Percentiles rank a stretch among this genome's conserved stretches.
These are phyloP conservation scores for Apostichopus parvimensis DNA, from an alignment of 35 echinoderm and acorn worm species.

Conservation along the genomic window DNA sequence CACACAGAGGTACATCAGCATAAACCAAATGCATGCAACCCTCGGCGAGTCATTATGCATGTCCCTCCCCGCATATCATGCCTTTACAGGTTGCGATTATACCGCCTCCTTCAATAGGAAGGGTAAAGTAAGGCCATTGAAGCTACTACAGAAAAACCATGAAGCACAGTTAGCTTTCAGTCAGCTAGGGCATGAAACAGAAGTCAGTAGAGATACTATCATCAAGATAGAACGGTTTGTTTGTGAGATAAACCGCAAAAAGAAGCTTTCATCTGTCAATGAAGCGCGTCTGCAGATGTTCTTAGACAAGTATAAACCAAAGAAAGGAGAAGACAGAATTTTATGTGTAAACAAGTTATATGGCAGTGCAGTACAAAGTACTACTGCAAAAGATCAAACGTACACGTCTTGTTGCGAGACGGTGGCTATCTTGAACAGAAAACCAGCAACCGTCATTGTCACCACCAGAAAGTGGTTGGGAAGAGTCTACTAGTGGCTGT, in stretches of 20 bases:
- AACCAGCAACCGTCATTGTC: not conserved
- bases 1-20: constrained; percentile 42
- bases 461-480: constrained; percentile 2
- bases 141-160: constrained; percentile 52
- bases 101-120: constrained; percentile 48
- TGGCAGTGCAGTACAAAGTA: constrained; percentile 4
- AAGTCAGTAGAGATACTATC: constrained; percentile 12
- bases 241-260: constrained; percentile 21
- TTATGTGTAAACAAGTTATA: not conserved
- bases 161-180: constrained; percentile 46
- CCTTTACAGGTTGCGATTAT: constrained; percentile 56
- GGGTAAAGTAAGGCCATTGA: constrained; percentile 49
- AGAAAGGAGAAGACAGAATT: constrained; percentile 9
- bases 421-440: constrained; percentile 20
- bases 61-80: constrained; percentile 53
- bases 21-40: constrained; percentile 24
- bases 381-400: constrained; percentile 30
- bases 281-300: constrained; percentile 50
- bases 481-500: not conserved
- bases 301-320: constrained; percentile 39
- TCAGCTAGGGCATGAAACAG: constrained; percentile 25
- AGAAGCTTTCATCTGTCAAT: constrained; percentile 21
- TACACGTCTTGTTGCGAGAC: constrained; percentile 34
- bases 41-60: constrained; percentile 9
- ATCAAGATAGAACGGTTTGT: constrained; percentile 8